A percentile compares a stretch with the other conserved stretches of the same genome.
Conservation (phyloP, 2,888 invertebrate genomes). For the Dysmachus trigonus region DNA sequence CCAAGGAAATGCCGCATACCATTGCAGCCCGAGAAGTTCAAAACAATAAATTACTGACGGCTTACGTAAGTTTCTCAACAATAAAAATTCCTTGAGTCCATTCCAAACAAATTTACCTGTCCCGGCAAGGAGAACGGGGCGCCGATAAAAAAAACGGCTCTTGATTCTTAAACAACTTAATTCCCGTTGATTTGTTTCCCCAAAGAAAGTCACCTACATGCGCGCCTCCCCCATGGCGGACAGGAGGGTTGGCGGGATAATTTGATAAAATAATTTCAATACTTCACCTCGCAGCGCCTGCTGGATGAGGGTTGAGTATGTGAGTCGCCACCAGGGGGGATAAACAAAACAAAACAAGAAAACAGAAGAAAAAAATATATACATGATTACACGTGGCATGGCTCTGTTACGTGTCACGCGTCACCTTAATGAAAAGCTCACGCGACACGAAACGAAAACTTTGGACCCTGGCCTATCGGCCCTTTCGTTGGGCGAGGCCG, state of each 20-base stretch:
- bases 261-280: conserved; percentile 42
- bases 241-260: conserved; percentile 15
- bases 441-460: conserved; percentile 16
- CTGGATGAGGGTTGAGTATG: not conserved
- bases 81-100: conserved; percentile 36
- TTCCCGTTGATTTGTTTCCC: conserved; percentile 36
- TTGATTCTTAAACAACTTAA: conserved; percentile 35
- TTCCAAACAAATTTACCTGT: conserved; percentile 35
- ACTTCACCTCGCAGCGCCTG: not conserved
- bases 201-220: conserved; percentile 28
- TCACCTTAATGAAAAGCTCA: conserved; percentile 28
- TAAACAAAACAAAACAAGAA: not conserved
- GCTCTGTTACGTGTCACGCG: conserved; percentile 33
- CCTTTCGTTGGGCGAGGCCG: not conserved
- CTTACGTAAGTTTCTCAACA: conserved; percentile 18
- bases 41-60: conserved; percentile 34
- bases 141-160: conserved; percentile 29
- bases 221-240: not conserved
- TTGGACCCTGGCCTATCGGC: not conserved
- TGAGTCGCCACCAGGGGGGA: not conserved
- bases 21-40: conserved; percentile 16
- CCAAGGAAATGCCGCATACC: conserved; percentile 6
- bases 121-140: not conserved
- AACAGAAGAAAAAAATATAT: not conserved
- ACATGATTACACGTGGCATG: conserved; percentile 39